phyloP scores from a whole-genome alignment of 2,888 invertebrate species.

The Cremastinae sp. region DNA sequence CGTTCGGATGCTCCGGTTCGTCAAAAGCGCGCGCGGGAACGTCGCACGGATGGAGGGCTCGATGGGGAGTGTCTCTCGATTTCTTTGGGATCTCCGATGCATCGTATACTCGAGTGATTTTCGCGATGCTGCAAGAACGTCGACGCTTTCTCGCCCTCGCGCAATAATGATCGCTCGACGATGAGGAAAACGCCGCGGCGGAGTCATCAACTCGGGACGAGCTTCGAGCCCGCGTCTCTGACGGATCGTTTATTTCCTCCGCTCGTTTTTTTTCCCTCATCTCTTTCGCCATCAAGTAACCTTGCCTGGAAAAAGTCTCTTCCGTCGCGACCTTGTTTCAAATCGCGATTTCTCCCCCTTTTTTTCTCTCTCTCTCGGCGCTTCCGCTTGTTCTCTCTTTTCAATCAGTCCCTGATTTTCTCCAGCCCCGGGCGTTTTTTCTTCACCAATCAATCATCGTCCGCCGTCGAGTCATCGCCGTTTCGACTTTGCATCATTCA shows the following conservation, averaged over 20 bases:
- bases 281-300: constrained; percentile 33
- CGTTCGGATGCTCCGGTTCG: constrained; percentile 55
- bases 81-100: constrained; percentile 18
- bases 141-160: constrained; percentile 28
- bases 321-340: constrained; percentile 27
- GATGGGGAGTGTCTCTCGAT: constrained; percentile 46
- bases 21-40: no score
- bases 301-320: constrained; percentile 24
- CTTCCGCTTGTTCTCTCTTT: constrained; percentile 4
- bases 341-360: constrained; percentile 8
- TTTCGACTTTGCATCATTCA: constrained; percentile 26
- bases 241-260: constrained; percentile 48
- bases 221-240: constrained; percentile 41
- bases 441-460: constrained; percentile 38
- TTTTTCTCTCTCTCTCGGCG: neutral
- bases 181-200: constrained; percentile 17
- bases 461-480: constrained; percentile 10
- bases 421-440: constrained; percentile 22
- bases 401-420: constrained; percentile 24
- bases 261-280: constrained; percentile 19
- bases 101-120: constrained; percentile 64
- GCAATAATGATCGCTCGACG: constrained; percentile 69
- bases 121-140: constrained; percentile 56
- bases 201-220: constrained; percentile 43
- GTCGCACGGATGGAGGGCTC: constrained; percentile 19